These are phyloP conservation scores for Poeciliopsis paucimaculata DNA, from an alignment of 2,797 vertebrate species.

Conservation along the genomic window DNA sequence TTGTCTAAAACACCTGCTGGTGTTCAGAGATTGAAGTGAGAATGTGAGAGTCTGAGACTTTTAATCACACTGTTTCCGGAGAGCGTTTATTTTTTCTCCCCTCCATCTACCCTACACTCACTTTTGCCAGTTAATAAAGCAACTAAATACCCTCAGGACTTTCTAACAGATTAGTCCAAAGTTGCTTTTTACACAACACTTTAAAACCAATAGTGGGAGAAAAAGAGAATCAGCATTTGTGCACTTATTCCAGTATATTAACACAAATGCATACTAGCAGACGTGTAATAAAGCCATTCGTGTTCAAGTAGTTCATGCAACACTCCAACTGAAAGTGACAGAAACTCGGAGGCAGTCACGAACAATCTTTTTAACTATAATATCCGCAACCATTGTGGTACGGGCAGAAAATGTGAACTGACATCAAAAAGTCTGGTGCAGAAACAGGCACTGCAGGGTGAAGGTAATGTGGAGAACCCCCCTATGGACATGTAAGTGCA, in stretches of 20 bases:
- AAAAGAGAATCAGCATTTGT: constrained; percentile 12
- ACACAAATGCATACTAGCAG: constrained; percentile 1
- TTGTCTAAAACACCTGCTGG: constrained; percentile 37
- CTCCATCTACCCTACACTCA: constrained; percentile 32
- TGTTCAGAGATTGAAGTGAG: constrained; percentile 16
- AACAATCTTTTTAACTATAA: constrained; percentile 18
- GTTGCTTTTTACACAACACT: constrained; percentile 28
- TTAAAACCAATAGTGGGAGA: constrained; percentile 20
- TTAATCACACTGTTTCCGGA: constrained; percentile 40
- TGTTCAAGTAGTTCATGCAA: constrained; percentile 1
- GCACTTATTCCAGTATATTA: neutral
- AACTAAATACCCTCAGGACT: constrained; percentile 36
- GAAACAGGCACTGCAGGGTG: neutral
- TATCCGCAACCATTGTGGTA: neutral
- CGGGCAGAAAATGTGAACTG: constrained; percentile 5
- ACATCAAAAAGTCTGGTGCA: constrained; percentile 7
- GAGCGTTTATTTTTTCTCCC: constrained; percentile 36
- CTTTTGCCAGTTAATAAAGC: constrained; percentile 58
- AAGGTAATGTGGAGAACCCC: neutral
- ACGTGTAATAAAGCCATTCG: constrained; percentile 10
- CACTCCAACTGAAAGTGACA: constrained; percentile 25
- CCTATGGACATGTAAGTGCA: constrained; percentile 1
- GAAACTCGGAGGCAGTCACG: constrained; percentile 12
- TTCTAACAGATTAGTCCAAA: constrained; percentile 16
- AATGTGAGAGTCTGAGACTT: constrained; percentile 11